phyloP scores from a whole-genome alignment of 2,113 vertebrate genomes.

The Arenaria interpres region DNA sequence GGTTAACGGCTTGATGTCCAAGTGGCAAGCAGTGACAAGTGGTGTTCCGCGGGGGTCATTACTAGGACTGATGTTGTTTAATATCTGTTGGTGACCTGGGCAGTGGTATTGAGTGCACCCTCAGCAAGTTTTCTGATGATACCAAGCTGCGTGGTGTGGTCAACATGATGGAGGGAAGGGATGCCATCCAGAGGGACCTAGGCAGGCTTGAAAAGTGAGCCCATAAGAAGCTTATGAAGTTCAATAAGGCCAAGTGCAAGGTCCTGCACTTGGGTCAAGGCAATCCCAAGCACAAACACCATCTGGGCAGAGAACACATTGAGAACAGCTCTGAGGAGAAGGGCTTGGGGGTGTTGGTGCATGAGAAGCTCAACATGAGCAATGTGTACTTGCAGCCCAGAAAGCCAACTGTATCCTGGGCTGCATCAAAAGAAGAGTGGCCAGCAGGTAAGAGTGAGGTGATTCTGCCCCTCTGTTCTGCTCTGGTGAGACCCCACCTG shows the following conservation, averaged over 20 bases:
- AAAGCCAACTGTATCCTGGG: not conserved
- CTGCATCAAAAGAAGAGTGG: not conserved
- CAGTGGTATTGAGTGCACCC: not conserved
- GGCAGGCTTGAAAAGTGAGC: not conserved
- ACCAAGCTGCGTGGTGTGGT: not conserved
- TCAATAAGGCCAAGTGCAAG: not conserved
- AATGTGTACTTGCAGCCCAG: not conserved
- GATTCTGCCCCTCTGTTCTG: not conserved
- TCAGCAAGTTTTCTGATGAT: not conserved
- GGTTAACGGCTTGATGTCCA: not conserved
- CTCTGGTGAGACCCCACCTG: not conserved
- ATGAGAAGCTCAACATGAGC: not conserved
- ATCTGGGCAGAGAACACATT: not conserved
- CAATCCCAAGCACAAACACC: not conserved
- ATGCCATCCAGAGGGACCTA: not conserved
- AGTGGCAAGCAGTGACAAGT: not conserved
- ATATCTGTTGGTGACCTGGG: not conserved
- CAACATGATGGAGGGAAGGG: not conserved
- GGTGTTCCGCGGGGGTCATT: not conserved
- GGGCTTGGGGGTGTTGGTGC: not conserved
- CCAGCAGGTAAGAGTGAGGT: not conserved
- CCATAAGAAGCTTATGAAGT: not conserved
- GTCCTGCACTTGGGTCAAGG: not conserved
- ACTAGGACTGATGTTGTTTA: not conserved
- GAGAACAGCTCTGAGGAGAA: not conserved